A percentile compares a stretch with the other conserved stretches of the same genome.
Evolutionary conservation across 1,140 invertebrate genomes (phyloP).

Genomic region (Drosophila jambulina): DNA sequence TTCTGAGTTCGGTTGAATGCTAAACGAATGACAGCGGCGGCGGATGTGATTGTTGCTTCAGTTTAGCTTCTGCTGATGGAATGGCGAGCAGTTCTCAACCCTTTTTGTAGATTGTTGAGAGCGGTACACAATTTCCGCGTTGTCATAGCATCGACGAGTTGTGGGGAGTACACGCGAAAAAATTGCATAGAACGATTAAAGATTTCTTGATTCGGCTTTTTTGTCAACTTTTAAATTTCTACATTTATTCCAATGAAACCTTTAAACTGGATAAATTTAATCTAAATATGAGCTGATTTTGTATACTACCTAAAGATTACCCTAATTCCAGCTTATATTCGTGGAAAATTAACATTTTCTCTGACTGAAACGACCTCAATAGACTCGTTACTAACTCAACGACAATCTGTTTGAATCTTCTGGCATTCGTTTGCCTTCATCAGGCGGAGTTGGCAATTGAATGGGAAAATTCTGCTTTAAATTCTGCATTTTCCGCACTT

Average conservation of each 20-base stretch:
- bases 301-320: no score
- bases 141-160: conserved; percentile 60
- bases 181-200: neutral
- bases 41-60: conserved; percentile 64
- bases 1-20: conserved; percentile 65
- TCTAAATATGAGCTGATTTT: no score
- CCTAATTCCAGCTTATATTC: neutral
- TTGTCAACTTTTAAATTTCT: no score
- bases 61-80: conserved; percentile 40
- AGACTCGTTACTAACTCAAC: conserved; percentile 66
- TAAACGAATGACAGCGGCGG: conserved; percentile 62
- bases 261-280: no score
- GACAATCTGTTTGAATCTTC: conserved; percentile 69
- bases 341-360: neutral
- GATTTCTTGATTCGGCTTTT: no score
- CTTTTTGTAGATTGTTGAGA: conserved; percentile 60
- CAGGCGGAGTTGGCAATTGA: conserved; percentile 17
- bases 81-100: conserved; percentile 48
- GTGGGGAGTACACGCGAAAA: conserved; percentile 1
- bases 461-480: conserved; percentile 26
- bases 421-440: conserved; percentile 51
- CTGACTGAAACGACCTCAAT: conserved; percentile 37
- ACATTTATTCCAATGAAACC: no score
- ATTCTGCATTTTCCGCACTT: conserved; percentile 25
- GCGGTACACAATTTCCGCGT: conserved; percentile 75